phyloP scores from a whole-genome alignment of 2,797 vertebrate genomes.

The Pseudochirops corinnae region DNA sequence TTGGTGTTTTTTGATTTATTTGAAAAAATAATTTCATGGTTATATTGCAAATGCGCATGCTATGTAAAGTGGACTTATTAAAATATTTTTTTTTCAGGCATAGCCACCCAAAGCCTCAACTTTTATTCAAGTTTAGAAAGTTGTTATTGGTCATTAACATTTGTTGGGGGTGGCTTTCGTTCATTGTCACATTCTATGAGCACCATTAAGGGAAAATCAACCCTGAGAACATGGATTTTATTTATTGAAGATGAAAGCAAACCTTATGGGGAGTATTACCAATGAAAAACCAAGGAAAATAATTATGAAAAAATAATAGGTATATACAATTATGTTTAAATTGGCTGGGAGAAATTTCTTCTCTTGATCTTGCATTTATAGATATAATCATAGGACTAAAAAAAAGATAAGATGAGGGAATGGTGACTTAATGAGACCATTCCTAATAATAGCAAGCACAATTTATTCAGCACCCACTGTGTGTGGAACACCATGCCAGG shows the following conservation, averaged over 20 bases:
- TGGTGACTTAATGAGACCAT: not conserved
- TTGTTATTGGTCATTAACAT: not conserved
- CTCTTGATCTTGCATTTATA: not conserved
- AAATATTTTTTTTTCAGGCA: not conserved
- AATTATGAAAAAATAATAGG: not conserved
- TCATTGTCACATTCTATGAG: not conserved
- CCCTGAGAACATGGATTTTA: not conserved
- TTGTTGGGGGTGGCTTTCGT: not conserved
- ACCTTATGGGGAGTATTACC: not conserved
- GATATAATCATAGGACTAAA: not conserved
- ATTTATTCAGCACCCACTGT: not conserved
- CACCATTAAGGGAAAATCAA: not conserved
- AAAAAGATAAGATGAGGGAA: slow-evolving; percentile 19
- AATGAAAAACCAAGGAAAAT: not conserved
- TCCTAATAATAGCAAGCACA: not conserved
- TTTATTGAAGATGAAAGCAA: not conserved
- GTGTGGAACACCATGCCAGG: not conserved
- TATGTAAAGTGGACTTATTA: slow-evolving; percentile 35
- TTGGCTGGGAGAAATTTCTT: not conserved
- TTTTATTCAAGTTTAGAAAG: slow-evolving; percentile 32
- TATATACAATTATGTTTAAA: not conserved
- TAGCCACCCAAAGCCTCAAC: slow-evolving; percentile 2
- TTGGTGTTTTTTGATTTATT: slow-evolving; percentile 46
- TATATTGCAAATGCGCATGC: not conserved
- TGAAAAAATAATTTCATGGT: slow-evolving; percentile 44